Base-by-base conservation (phyloP, 1,140 invertebrate species). In the Drosophila bocki region DNA sequence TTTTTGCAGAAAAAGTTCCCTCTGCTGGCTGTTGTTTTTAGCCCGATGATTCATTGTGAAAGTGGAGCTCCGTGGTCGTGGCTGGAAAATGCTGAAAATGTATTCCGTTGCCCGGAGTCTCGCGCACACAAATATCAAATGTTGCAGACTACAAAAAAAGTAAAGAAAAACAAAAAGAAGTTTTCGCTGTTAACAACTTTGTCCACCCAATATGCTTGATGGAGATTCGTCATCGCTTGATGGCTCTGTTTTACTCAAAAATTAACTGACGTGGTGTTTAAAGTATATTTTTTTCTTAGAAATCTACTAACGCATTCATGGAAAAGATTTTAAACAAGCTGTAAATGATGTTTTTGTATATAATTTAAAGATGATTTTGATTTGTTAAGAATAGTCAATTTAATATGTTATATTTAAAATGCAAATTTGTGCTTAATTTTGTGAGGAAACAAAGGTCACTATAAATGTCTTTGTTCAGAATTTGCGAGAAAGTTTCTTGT, bases 1-100 rank as follows among this genome's bases (percentile, higher is more conserved):
- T 54, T 44, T 17, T 53, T 54, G 42, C 54, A 19, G 59, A 60
- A 58, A 56, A 71, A 75, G 41, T 47, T 75, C 64, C 47, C 61
- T 65, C 45, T 74, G 77, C 57, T 69, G 71, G 57, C 69, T 74
- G 67, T 80, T 80, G 81, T 68, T 76, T 75, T 77, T 75, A 75
- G 81, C 56, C 48, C 62, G 87, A 83, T 87, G 87, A 83, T 87
- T 91, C 87, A 91, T 86, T 80, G 82, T 63, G 71, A 72, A 82
- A 91, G 65, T 76, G 76, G 74, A 86, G 74, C 85, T 71, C 37
- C 17, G 15, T 72, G 65, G 71, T 65, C 59, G 65, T 65, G 64
- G 62, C 64, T 69, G 69, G 50, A 60, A 80, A 84, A 75, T 71
- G 78, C 61, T 63, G 64, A 75, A 90, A 78, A 70, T 67, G 54